Evolutionary conservation across 2,797 vertebrate genomes (phyloP).

Genomic region (Sparidentex hasta): DNA sequence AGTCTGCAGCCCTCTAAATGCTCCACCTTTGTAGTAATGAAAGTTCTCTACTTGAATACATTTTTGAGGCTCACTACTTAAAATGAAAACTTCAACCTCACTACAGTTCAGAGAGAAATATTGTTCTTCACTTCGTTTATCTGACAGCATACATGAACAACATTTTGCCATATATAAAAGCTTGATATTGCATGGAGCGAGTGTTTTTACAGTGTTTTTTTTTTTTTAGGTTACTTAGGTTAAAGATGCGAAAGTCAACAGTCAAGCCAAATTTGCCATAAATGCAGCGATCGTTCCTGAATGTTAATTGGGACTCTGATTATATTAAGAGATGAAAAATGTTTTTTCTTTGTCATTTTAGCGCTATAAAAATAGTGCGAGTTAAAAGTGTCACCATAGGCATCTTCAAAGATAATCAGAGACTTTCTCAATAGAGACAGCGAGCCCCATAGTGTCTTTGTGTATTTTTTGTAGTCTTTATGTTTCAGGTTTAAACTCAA

Average conservation of each 20-base stretch:
- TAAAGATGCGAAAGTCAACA: too few species aligned
- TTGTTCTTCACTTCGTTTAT: not conserved
- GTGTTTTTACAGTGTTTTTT: too few species aligned
- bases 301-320: too few species aligned
- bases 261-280: too few species aligned
- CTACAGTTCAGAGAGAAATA: not conserved
- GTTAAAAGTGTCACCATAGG: not conserved
- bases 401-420: not conserved
- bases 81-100: not conserved
- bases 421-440: not conserved
- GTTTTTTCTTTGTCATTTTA: too few species aligned
- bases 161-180: too few species aligned
- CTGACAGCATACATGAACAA: not conserved
- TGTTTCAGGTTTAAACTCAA: not conserved
- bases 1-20: not conserved
- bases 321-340: too few species aligned
- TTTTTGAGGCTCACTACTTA: not conserved
- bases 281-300: not conserved
- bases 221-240: too few species aligned
- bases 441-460: not conserved
- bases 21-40: not conserved
- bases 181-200: too few species aligned
- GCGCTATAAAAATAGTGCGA: too few species aligned
- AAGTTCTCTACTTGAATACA: not conserved
- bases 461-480: not conserved